These are phyloP conservation scores for Torymus aiolomorphi DNA, from an alignment of 2,888 invertebrate genomes.

Conservation along the genomic window DNA sequence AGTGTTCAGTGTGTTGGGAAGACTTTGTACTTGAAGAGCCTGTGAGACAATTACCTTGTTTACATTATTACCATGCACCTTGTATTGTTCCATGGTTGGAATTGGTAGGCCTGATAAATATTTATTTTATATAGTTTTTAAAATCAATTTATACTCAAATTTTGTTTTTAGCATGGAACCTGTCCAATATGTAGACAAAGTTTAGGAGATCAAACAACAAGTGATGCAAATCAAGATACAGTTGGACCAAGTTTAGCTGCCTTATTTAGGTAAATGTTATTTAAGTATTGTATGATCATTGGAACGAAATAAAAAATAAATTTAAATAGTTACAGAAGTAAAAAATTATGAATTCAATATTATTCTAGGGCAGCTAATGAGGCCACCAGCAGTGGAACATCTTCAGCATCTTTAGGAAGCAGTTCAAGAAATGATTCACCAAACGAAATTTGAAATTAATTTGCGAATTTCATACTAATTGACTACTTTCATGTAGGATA, in stretches of 20 bases:
- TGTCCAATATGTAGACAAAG: conserved; percentile 95
- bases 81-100: conserved; percentile 98
- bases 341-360: background rate
- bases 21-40: conserved; percentile 86
- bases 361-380: conserved; percentile 69
- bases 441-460: conserved; percentile 68
- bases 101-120: conserved; percentile 77
- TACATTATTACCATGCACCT: conserved; percentile 92
- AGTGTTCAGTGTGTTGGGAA: conserved; percentile 98
- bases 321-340: too few relatives aligned
- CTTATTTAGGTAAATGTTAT: conserved; percentile 67
- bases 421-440: conserved; percentile 66
- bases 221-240: conserved; percentile 72
- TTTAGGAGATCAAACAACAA: conserved; percentile 77
- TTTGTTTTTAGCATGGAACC: conserved; percentile 85
- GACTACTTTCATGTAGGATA: conserved; percentile 64
- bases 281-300: too few relatives aligned
- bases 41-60: conserved; percentile 88
- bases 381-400: conserved; percentile 66
- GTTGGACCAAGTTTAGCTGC: conserved; percentile 72
- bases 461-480: conserved; percentile 62
- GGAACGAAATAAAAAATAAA: too few relatives aligned
- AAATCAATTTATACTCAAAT: conserved; percentile 23
- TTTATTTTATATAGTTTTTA: conserved; percentile 23
- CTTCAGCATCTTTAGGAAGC: conserved; percentile 62